Evolutionary conservation across 2,888 invertebrate species (phyloP), one percentile per base, ranked within the genome.

Genomic region (Agapetus fuscipes): DNA sequence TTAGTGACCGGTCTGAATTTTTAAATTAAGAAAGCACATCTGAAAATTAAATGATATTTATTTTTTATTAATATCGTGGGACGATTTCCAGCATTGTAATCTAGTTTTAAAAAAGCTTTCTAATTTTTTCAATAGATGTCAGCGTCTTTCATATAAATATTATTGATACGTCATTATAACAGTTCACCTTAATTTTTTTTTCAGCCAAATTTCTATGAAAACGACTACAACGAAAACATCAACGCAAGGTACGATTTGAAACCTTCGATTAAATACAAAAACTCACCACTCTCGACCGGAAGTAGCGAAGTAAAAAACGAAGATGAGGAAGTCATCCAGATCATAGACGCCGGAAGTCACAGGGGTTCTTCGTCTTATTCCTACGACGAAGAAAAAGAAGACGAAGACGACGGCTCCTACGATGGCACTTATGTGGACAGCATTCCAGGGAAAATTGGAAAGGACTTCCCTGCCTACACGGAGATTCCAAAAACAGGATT

Each of bases 401-500:
- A 49, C 34, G 43, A 39, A 16, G 36, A 44, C 27, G 48, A 49
- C 34, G 43, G 46, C 12, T 34, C 42, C 6, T 46, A 51, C 14
- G 49, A 47, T 30, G 51, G 50, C 28, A 52, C 53, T 13, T 52
- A 52, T 50, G 50, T 50, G 30, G 58, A 57, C 42, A 57, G 56
- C 7, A 62, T 64, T 38, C 61, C 63, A 3, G 67, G 67, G 30
- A 54, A 54, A 17, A 59, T 66, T n/a, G 66, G 64, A 29, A 50
- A 55, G 41, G 66, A 67, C 49, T 68, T 65, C 50, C 69, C 69
- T 3, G 60, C 58, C 41, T 59, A 56, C 33, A 52, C 53, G 17
- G 52, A 48, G 31, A 60, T 67, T 31, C 68, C 68, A 1, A 52
- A 54, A 39, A 70, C 70, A 5, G 53, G 56, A 4, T 70, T 70